Conservation (phyloP, 1,140 invertebrate species). For the Rhizoglyphus robini region DNA sequence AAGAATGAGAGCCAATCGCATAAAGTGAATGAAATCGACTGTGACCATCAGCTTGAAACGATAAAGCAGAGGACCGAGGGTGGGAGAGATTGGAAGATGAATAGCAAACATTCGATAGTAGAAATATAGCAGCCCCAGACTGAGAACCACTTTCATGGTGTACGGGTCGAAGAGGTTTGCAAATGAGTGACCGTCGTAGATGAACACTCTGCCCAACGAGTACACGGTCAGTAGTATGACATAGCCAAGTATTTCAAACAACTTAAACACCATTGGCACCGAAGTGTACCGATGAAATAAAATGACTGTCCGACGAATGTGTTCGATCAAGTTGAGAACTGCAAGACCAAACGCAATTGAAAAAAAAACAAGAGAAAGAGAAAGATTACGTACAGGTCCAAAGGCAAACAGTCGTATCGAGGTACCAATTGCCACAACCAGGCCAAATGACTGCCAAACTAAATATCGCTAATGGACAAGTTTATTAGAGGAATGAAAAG, state of each 20-base stretch:
- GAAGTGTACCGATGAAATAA: slow-evolving; percentile 26
- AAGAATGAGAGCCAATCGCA: slow-evolving; percentile 36
- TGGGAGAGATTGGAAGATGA: slow-evolving; percentile 37
- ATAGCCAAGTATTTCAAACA: slow-evolving; percentile 26
- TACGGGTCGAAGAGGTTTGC: slow-evolving; percentile 24
- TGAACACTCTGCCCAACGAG: slow-evolving; percentile 22
- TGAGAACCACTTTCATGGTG: slow-evolving; percentile 25
- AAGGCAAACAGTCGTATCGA: slow-evolving; percentile 32
- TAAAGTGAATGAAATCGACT: slow-evolving; percentile 36
- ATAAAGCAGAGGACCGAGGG: slow-evolving; percentile 36
- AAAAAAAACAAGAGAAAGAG: slow-evolving; percentile 27
- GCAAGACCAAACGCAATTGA: not conserved
- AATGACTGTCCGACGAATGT: slow-evolving; percentile 18
- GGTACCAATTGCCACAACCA: slow-evolving; percentile 33
- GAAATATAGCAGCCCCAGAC: slow-evolving; percentile 34
- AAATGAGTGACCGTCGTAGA: not conserved
- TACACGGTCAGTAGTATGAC: slow-evolving; percentile 25
- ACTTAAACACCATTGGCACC: slow-evolving; percentile 25
- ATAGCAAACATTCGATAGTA: slow-evolving; percentile 35
- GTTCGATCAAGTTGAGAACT: slow-evolving; percentile 16
- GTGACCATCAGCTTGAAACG: slow-evolving; percentile 36
- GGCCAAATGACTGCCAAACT: slow-evolving; percentile 34
- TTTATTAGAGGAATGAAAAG: not conserved
- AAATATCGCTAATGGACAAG: slow-evolving; percentile 29
- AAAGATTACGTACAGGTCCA: slow-evolving; percentile 34